Evolutionary conservation across 2,113 vertebrate genomes (phyloP).

Genomic region (Xiphias gladius): DNA sequence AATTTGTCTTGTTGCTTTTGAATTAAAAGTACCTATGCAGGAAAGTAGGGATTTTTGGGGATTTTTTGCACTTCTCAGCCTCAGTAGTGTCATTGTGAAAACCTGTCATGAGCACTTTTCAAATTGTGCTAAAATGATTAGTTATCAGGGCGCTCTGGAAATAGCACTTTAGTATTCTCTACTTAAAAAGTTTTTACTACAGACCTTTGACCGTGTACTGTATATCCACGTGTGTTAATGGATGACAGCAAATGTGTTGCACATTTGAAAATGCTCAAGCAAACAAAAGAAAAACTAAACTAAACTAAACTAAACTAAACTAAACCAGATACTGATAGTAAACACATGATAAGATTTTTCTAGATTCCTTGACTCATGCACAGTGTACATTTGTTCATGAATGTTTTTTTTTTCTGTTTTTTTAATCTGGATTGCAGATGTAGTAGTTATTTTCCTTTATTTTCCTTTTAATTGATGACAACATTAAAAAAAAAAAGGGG

Average conservation of each 20-base stretch:
- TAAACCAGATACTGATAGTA: neutral
- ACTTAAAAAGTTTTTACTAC: neutral
- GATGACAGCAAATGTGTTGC: neutral
- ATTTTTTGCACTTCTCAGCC: neutral
- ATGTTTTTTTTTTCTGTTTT: too few species aligned
- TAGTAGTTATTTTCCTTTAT: neutral
- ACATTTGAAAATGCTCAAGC: neutral
- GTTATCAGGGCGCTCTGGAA: neutral
- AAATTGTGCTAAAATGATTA: neutral
- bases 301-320: neutral
- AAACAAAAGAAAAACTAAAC: neutral
- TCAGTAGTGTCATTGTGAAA: neutral
- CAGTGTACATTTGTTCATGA: neutral
- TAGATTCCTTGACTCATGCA: neutral
- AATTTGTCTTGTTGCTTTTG: neutral
- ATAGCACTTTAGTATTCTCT: neutral
- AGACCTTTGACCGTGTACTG: neutral
- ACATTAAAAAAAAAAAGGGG: neutral
- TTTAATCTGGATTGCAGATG: neutral
- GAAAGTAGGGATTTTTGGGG: neutral
- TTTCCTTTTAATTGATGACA: neutral
- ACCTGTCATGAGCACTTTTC: neutral
- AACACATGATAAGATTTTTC: too few species aligned
- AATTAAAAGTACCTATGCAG: neutral
- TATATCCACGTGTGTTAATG: neutral